Conservation (phyloP, 2,113 vertebrate species). For the Pterocles gutturalis region DNA sequence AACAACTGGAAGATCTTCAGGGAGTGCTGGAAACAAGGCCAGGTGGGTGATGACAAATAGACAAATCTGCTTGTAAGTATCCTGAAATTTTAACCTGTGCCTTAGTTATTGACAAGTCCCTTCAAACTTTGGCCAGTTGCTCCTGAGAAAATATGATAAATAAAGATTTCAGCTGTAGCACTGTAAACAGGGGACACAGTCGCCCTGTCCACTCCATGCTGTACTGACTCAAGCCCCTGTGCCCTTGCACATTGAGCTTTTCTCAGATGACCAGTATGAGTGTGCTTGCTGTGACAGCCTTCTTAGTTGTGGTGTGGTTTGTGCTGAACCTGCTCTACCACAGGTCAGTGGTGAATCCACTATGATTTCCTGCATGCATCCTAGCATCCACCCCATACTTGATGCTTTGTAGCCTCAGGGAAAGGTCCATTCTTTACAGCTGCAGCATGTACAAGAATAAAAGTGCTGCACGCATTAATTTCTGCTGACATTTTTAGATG, state of each 20-base stretch:
- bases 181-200: neutral
- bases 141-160: neutral
- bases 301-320: neutral
- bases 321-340: neutral
- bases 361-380: neutral
- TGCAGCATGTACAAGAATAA: neutral
- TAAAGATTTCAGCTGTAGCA: neutral
- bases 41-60: slow-evolving; percentile 79
- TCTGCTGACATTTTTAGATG: neutral
- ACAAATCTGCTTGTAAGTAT: neutral
- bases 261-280: neutral
- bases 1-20: slow-evolving; percentile 99
- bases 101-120: neutral
- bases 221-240: neutral
- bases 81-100: neutral
- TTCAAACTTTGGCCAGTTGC: neutral
- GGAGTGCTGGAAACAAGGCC: slow-evolving; percentile 99
- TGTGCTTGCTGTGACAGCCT: neutral
- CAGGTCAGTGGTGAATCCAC: neutral
- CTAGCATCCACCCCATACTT: neutral
- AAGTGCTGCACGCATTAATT: neutral
- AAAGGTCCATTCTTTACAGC: neutral
- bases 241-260: neutral
- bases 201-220: neutral
- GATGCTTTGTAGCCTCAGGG: neutral